Conservation (phyloP, 2,888 invertebrate genomes). For the Rapana venosa region DNA sequence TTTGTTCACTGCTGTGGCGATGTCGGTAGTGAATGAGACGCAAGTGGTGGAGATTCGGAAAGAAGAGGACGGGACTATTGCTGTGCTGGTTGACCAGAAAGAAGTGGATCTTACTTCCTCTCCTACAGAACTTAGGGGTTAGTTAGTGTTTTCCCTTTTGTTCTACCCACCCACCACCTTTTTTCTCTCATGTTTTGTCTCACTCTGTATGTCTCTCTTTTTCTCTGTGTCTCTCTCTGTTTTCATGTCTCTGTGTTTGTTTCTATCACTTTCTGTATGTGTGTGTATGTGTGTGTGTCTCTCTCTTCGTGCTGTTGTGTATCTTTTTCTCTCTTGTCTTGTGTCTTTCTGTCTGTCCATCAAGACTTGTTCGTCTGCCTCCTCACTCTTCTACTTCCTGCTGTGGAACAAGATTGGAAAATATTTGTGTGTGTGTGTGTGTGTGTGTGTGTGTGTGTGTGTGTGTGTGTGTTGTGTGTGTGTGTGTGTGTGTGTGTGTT, state of each 20-base stretch:
- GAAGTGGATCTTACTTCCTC: conserved; percentile 47
- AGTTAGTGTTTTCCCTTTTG: conserved; percentile 49
- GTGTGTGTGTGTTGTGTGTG: background rate
- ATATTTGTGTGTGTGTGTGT: no score
- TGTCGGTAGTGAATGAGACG: conserved; percentile 55
- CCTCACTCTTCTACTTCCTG: no score
- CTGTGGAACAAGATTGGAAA: no score
- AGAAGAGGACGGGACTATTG: conserved; percentile 46
- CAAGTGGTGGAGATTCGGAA: conserved; percentile 60
- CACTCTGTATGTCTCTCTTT: background rate
- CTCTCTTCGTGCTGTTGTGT: background rate
- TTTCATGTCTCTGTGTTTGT: background rate
- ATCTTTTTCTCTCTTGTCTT: background rate
- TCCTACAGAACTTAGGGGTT: conserved; percentile 63
- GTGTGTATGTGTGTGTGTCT: background rate
- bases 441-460: background rate
- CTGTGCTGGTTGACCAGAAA: conserved; percentile 58
- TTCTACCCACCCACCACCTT: background rate
- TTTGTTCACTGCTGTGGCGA: conserved; percentile 65
- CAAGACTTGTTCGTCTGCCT: no score
- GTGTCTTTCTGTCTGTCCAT: background rate
- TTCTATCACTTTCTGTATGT: background rate
- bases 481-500: background rate
- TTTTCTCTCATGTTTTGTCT: background rate
- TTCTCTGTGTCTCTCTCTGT: background rate